phyloP scores from a whole-genome alignment of 2,797 vertebrate genomes.

The Hippopotamyrus pictus region DNA sequence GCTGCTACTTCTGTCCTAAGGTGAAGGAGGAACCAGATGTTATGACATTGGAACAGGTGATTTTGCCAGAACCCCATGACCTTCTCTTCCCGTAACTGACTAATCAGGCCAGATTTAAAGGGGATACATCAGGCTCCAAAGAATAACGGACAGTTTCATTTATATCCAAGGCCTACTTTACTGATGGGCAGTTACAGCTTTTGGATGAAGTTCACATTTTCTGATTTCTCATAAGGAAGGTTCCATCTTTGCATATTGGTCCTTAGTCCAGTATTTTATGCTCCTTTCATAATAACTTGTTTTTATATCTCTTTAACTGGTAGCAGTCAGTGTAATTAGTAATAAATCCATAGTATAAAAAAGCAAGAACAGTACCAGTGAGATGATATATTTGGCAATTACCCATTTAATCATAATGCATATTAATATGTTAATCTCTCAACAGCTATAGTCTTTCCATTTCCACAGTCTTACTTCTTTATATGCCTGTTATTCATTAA shows the following conservation, averaged over 20 bases:
- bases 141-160: background rate
- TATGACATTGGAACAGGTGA: background rate
- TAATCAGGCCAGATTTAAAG: background rate
- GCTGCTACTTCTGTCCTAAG: background rate
- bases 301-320: background rate
- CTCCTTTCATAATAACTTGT: background rate
- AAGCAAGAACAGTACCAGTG: background rate
- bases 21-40: background rate
- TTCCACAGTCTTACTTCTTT: background rate
- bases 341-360: constrained; percentile 14
- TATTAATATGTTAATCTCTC: constrained; percentile 6
- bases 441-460: background rate
- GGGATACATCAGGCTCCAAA: background rate
- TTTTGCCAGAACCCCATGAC: background rate
- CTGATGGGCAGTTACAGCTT: background rate
- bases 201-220: background rate
- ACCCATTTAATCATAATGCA: background rate
- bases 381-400: background rate
- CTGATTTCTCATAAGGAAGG: background rate
- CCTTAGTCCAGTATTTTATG: background rate
- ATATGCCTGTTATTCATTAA: background rate
- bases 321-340: background rate
- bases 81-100: background rate
- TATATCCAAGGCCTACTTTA: background rate
- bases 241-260: background rate